phyloP scores from a whole-genome alignment of 2,888 invertebrate genomes.

The Amiota communis region DNA sequence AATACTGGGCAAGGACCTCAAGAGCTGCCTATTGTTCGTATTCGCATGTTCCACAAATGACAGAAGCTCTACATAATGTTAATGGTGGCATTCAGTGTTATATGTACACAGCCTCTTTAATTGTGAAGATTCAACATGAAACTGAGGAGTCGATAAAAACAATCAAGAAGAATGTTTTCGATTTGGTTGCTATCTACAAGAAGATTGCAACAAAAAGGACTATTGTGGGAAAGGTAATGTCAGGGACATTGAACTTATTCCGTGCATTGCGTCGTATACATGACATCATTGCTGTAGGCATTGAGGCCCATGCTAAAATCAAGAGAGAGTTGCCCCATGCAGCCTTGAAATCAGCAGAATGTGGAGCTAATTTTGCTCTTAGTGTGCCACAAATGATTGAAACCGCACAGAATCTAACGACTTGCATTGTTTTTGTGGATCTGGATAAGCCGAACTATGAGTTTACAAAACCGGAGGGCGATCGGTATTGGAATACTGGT shows the following conservation, averaged over 20 bases:
- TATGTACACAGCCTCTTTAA: conserved; percentile 50
- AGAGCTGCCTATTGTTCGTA: conserved; percentile 65
- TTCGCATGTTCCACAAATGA: conserved; percentile 61
- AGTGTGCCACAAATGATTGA: conserved; percentile 60
- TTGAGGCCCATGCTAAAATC: conserved; percentile 51
- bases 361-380: conserved; percentile 49
- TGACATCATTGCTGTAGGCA: conserved; percentile 55
- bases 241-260: conserved; percentile 54
- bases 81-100: conserved; percentile 64
- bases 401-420: conserved; percentile 57
- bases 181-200: conserved; percentile 61
- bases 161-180: conserved; percentile 51
- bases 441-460: conserved; percentile 52
- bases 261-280: conserved; percentile 55
- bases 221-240: conserved; percentile 60
- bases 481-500: conserved; percentile 56
- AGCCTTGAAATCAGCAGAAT: conserved; percentile 42
- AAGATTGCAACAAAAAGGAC: conserved; percentile 61
- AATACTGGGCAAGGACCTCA: conserved; percentile 46
- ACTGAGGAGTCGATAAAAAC: conserved; percentile 57
- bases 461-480: conserved; percentile 56
- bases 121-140: conserved; percentile 56
- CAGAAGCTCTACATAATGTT: conserved; percentile 55
- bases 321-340: conserved; percentile 57
- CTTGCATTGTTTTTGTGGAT: conserved; percentile 56